phyloP scores from a whole-genome alignment of 2,888 invertebrate species.

The Entomobrya proxima region DNA sequence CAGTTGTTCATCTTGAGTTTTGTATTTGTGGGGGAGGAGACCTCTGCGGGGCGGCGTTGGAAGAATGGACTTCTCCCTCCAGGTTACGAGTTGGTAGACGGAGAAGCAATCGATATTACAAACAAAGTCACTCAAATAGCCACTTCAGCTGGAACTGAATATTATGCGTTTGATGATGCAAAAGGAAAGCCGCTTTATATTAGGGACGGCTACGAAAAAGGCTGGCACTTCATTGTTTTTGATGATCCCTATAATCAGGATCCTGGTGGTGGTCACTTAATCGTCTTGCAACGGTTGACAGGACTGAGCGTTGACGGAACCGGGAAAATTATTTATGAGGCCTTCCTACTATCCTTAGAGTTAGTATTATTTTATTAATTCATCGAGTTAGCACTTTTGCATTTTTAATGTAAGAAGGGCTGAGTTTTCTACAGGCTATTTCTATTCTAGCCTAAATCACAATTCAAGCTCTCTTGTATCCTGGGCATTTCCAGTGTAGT shows the following conservation, averaged over 20 bases:
- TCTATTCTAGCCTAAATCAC: no score
- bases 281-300: conserved; percentile 38
- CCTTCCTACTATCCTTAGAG: conserved; percentile 40
- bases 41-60: not conserved
- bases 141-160: not conserved
- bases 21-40: not conserved
- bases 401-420: not conserved
- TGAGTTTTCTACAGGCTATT: no score
- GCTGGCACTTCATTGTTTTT: conserved; percentile 46
- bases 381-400: not conserved
- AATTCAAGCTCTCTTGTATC: no score
- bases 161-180: conserved; percentile 22
- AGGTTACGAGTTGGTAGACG: conserved; percentile 39
- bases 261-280: conserved; percentile 39
- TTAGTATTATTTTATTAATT: not conserved
- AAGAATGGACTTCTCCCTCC: conserved; percentile 29
- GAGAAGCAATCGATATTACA: conserved; percentile 44
- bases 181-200: conserved; percentile 19
- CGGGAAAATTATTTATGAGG: conserved; percentile 38
- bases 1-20: not conserved
- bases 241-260: conserved; percentile 47
- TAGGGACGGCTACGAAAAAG: not conserved
- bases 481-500: no score
- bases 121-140: conserved; percentile 36
- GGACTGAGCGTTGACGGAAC: conserved; percentile 9